Conservation (phyloP, 2,888 invertebrate species). For the Dysmachus trigonus region DNA sequence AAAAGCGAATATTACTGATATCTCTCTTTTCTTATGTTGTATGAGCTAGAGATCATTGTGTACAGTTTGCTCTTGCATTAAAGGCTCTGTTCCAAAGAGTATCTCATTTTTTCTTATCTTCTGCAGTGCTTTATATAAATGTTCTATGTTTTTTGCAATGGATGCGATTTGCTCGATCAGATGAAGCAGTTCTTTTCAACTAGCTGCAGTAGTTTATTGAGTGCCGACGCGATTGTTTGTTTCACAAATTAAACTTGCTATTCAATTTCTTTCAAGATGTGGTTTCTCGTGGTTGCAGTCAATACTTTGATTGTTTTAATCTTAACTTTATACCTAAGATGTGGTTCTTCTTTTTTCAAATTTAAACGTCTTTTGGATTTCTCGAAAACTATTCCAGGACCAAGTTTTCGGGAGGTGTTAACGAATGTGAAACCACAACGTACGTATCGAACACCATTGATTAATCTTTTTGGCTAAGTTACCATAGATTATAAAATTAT, state of each 20-base stretch:
- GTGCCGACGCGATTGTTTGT: not conserved
- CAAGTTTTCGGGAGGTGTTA: conserved; percentile 56
- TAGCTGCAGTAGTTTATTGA: not conserved
- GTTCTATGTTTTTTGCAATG: not conserved
- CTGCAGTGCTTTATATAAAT: not conserved
- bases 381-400: conserved; percentile 57
- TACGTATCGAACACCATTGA: conserved; percentile 51
- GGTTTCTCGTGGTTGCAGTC: conserved; percentile 54
- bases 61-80: not conserved
- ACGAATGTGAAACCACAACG: conserved; percentile 59
- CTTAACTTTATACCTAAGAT: conserved; percentile 56
- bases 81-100: not conserved
- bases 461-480: not conserved
- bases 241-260: not conserved
- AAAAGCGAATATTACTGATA: not conserved
- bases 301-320: conserved; percentile 18
- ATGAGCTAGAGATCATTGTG: not conserved
- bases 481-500: not conserved
- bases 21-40: not conserved
- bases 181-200: not conserved
- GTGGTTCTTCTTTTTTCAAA: conserved; percentile 54
- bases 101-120: not conserved
- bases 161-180: not conserved
- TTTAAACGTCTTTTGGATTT: conserved; percentile 56
- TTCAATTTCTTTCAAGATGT: not conserved